Conservation (phyloP, 2,888 invertebrate genomes). For the Leistus spinibarbis region DNA sequence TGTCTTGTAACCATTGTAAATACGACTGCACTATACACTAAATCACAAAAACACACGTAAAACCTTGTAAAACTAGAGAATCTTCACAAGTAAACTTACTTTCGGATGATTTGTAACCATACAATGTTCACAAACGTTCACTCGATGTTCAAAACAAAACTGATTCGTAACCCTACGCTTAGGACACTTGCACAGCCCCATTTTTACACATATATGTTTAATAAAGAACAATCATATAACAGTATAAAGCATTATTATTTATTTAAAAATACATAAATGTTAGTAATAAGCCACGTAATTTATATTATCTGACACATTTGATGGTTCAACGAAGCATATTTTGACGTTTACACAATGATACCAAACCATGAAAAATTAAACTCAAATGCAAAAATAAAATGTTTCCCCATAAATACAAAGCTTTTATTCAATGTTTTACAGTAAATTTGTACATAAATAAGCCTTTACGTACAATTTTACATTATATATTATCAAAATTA, state of each 20-base stretch:
- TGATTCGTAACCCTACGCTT: constrained; percentile 96
- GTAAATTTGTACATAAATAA: too few relatives aligned
- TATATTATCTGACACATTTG: constrained; percentile 34
- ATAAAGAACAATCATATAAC: constrained; percentile 4
- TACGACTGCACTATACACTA: constrained; percentile 99
- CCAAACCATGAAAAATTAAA: neutral
- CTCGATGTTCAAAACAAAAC: constrained; percentile 98
- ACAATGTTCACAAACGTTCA: constrained; percentile 99
- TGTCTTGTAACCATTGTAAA: constrained; percentile 96
- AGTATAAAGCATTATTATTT: constrained; percentile 19
- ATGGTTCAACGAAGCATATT: constrained; percentile 33
- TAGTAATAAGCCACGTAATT: constrained; percentile 35
- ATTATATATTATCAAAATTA: too few relatives aligned
- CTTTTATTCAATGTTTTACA: too few relatives aligned
- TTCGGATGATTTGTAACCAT: constrained; percentile 95
- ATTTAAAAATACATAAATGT: constrained; percentile 23
- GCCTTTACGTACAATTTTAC: too few relatives aligned
- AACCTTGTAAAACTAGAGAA: neutral
- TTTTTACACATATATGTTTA: constrained; percentile 54
- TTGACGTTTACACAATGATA: neutral
- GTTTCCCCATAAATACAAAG: too few relatives aligned
- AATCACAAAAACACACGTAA: constrained; percentile 49
- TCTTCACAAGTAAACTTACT: constrained; percentile 63
- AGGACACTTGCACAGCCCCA: constrained; percentile 99
- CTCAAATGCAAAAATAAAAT: too few relatives aligned